Evolutionary conservation across 2,113 vertebrate species (phyloP).

Genomic region (Zosterops hypoxanthus): DNA sequence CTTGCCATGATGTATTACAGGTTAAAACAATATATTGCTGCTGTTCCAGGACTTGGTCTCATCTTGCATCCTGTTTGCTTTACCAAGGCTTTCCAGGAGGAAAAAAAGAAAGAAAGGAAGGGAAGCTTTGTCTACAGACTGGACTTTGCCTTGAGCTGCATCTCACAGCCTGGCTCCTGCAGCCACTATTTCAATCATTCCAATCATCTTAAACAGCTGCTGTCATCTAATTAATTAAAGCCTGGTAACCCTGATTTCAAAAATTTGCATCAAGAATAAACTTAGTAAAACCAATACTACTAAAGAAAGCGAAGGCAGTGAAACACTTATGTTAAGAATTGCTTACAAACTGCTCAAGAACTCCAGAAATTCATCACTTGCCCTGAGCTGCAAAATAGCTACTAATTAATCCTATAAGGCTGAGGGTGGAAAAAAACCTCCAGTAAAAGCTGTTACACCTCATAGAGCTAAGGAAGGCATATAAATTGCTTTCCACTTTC

Average conservation of each 20-base stretch:
- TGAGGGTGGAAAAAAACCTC: constrained; percentile 1
- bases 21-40: background rate
- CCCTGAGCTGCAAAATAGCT: constrained; percentile 4
- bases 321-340: background rate
- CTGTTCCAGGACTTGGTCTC: background rate
- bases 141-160: background rate
- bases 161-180: background rate
- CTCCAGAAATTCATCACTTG: background rate
- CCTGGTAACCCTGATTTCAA: background rate
- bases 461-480: background rate
- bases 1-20: background rate
- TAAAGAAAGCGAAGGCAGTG: background rate
- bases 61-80: background rate
- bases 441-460: constrained; percentile 8
- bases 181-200: background rate
- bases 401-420: constrained; percentile 45
- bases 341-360: background rate
- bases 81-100: background rate
- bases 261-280: background rate
- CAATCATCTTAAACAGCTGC: background rate
- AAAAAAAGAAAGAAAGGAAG: background rate
- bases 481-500: constrained; percentile 42
- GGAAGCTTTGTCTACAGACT: background rate
- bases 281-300: background rate
- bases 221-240: background rate